Conservation (phyloP, 2,888 invertebrate species). For the Abscondita cerata region DNA sequence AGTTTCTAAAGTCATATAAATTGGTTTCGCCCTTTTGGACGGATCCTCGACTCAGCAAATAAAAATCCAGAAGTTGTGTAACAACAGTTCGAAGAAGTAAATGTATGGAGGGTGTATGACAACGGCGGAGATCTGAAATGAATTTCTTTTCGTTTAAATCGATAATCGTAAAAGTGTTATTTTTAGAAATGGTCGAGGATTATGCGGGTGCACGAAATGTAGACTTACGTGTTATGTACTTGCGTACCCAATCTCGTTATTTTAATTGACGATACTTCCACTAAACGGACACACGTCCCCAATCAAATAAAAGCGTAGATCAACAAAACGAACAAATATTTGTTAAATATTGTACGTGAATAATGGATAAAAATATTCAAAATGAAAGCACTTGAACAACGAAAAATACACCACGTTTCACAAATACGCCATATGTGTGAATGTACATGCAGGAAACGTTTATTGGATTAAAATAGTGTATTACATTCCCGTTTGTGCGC, state of each 20-base stretch:
- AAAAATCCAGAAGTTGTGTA: constrained; percentile 20
- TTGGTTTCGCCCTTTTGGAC: constrained; percentile 89
- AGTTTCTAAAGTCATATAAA: constrained; percentile 98
- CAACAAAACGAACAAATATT: background rate
- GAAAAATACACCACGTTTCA: constrained; percentile 9
- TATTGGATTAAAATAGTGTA: no score
- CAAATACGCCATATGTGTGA: constrained; percentile 13
- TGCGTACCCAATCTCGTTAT: constrained; percentile 3
- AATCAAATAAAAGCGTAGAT: background rate
- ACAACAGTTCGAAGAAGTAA: constrained; percentile 5
- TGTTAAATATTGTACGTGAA: background rate
- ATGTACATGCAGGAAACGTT: no score
- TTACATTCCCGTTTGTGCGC: no score
- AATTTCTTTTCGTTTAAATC: background rate
- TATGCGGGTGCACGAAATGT: background rate
- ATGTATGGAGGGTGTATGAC: constrained; percentile 2
- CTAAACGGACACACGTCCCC: constrained; percentile 7
- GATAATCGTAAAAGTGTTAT: background rate
- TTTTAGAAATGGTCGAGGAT: background rate
- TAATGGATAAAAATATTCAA: background rate
- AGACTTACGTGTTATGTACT: constrained; percentile 2
- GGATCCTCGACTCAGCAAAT: constrained; percentile 59
- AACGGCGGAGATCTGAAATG: background rate
- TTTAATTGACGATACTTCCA: background rate
- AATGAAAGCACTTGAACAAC: background rate